Conservation (phyloP, 2,888 invertebrate genomes). For the Buathra laborator region DNA sequence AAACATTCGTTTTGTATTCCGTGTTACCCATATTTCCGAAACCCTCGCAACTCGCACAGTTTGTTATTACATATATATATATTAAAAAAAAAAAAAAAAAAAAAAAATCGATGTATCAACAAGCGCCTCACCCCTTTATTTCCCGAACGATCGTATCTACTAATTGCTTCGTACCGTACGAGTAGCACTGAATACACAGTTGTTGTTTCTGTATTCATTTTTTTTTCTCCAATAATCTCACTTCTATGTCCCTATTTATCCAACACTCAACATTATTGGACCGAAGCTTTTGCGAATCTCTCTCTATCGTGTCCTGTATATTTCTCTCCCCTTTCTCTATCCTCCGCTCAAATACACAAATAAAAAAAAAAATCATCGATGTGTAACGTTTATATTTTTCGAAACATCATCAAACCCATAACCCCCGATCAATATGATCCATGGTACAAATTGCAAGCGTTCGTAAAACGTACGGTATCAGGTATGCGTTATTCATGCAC, state of each 20-base stretch:
- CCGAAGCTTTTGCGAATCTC: constrained; percentile 42
- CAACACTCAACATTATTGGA: constrained; percentile 58
- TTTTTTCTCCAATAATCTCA: constrained; percentile 5
- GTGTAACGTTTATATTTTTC: constrained; percentile 9
- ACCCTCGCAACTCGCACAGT: background rate
- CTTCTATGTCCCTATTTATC: constrained; percentile 49
- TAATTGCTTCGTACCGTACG: constrained; percentile 55
- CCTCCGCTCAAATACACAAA: background rate
- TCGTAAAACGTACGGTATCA: constrained; percentile 21
- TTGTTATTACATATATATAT: constrained; percentile 25
- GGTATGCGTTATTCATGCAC: constrained; percentile 28
- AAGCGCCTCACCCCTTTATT: constrained; percentile 17
- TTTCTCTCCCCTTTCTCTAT: background rate
- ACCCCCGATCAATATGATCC: constrained; percentile 19
- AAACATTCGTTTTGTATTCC: constrained; percentile 18
- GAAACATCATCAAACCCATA: constrained; percentile 25
- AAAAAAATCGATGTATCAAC: constrained; percentile 38
- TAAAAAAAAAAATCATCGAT: background rate
- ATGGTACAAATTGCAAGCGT: constrained; percentile 34
- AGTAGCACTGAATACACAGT: constrained; percentile 21
- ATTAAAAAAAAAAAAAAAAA: background rate
- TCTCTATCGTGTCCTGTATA: constrained; percentile 10
- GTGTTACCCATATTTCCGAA: constrained; percentile 15
- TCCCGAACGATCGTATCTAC: constrained; percentile 47
- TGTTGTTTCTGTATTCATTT: background rate